These are phyloP conservation scores for Ceratitis capitata DNA, from an alignment of 1,140 invertebrate species.

Conservation along the genomic window DNA sequence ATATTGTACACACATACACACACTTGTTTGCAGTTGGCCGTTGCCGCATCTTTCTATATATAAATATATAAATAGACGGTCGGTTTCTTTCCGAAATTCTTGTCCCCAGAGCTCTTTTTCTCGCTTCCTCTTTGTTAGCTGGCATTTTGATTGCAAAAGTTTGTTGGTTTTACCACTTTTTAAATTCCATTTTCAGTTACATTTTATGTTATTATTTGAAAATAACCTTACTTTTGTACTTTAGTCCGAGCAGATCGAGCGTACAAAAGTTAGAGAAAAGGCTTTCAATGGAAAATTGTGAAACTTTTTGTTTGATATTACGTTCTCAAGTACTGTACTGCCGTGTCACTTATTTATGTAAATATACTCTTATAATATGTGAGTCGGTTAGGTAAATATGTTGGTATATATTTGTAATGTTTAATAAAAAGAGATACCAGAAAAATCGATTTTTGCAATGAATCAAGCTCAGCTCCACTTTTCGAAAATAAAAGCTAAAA, in stretches of 20 bases:
- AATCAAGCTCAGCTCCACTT: too few species aligned
- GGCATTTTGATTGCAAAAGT: neutral
- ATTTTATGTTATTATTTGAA: neutral
- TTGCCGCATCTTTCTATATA: too few species aligned
- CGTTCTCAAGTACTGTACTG: neutral
- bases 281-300: neutral
- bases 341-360: too few species aligned
- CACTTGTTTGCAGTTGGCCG: neutral
- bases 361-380: too few species aligned
- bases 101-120: neutral
- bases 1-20: too few species aligned
- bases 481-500: too few species aligned
- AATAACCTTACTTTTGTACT: neutral
- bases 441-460: too few species aligned
- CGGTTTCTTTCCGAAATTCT: neutral
- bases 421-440: too few species aligned
- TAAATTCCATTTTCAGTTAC: neutral
- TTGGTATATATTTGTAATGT: too few species aligned
- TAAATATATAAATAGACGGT: too few species aligned
- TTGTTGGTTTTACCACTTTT: neutral
- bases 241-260: neutral
- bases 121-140: neutral
- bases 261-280: neutral
- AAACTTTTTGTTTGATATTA: neutral
- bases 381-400: too few species aligned